These are phyloP conservation scores for Protonemura montana DNA, from an alignment of 2,888 invertebrate genomes.

Conservation along the genomic window DNA sequence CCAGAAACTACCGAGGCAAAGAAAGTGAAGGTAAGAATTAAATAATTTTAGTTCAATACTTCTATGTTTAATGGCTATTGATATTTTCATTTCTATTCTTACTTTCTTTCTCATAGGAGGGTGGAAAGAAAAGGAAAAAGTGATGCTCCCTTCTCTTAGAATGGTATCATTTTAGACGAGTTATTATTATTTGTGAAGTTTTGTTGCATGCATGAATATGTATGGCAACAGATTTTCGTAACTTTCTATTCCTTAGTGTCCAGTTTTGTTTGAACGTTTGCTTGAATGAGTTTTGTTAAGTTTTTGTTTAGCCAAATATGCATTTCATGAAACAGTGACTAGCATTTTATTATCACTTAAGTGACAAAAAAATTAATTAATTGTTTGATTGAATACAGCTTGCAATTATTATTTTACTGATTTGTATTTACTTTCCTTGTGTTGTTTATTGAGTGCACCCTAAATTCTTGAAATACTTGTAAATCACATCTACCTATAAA, in stretches of 20 bases:
- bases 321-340: background rate
- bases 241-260: background rate
- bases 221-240: background rate
- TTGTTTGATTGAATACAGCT: background rate
- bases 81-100: background rate
- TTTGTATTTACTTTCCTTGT: background rate
- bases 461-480: background rate
- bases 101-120: conserved; percentile 36
- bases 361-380: background rate
- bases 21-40: conserved; percentile 43
- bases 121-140: conserved; percentile 37
- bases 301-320: conserved; percentile 13
- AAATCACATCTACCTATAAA: background rate
- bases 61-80: background rate
- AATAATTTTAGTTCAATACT: background rate
- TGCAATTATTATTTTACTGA: background rate
- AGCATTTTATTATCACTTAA: background rate
- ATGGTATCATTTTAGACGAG: background rate
- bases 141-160: conserved; percentile 1
- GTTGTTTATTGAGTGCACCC: background rate
- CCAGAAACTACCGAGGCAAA: conserved; percentile 13
- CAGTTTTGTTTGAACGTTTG: conserved; percentile 8
- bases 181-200: conserved; percentile 21
- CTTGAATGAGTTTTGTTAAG: conserved; percentile 18
- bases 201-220: background rate